A percentile compares a stretch with the other conserved stretches of the same genome.
Evolutionary conservation across 2,888 invertebrate species (phyloP).

Genomic region (Oxycera nigricornis): DNA sequence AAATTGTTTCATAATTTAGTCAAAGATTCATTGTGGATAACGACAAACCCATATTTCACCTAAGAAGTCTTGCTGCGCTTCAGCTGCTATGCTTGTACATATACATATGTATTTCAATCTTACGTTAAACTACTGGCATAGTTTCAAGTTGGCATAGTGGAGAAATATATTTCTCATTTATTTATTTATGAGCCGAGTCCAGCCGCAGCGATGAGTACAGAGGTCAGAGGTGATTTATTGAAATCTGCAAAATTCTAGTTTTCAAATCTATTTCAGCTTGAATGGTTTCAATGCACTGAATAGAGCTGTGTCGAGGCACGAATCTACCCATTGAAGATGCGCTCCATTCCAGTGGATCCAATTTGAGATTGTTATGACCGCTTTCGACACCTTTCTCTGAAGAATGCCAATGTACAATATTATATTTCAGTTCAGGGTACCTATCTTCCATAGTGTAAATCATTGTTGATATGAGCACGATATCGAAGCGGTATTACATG

Average conservation of each 20-base stretch:
- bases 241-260: conserved; percentile 23
- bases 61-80: no score
- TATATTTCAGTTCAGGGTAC: no score
- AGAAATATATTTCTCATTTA: conserved; percentile 12
- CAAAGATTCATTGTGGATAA: no score
- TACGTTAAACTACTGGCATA: conserved; percentile 31
- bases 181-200: conserved; percentile 12
- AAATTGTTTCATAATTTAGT: no score
- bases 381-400: conserved; percentile 27
- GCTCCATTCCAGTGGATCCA: background rate
- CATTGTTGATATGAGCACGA: no score
- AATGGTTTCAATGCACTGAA: background rate
- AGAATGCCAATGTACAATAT: no score
- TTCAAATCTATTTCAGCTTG: conserved; percentile 20
- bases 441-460: no score
- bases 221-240: conserved; percentile 30
- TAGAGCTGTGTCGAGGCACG: background rate
- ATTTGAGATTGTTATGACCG: conserved; percentile 11
- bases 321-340: background rate
- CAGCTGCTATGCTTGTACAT: no score
- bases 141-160: conserved; percentile 16
- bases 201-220: background rate
- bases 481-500: no score
- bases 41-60: no score
- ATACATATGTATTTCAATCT: no score